A percentile compares a stretch with the other conserved stretches of the same genome.
Evolutionary conservation across 2,888 invertebrate species (phyloP).

Genomic region (Psylliodes chrysocephalus): DNA sequence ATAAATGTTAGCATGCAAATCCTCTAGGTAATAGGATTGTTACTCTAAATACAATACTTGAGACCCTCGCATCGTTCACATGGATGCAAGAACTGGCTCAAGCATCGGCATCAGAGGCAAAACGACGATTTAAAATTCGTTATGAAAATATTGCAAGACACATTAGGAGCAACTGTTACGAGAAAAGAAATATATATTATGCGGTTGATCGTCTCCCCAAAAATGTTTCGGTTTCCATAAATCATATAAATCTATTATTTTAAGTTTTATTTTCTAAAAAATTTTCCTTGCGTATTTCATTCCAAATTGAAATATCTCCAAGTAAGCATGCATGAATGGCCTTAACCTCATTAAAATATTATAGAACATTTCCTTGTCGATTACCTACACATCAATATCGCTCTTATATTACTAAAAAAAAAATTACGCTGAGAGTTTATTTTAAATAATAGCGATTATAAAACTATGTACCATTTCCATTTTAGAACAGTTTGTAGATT

Average conservation of each 20-base stretch:
- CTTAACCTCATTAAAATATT: too few relatives aligned
- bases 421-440: too few relatives aligned
- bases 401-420: too few relatives aligned
- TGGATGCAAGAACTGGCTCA: constrained; percentile 23
- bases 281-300: too few relatives aligned
- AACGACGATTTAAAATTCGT: constrained; percentile 63
- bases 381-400: too few relatives aligned
- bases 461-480: too few relatives aligned
- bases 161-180: constrained; percentile 61
- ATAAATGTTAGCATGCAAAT: constrained; percentile 39
- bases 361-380: too few relatives aligned
- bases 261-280: too few relatives aligned
- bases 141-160: constrained; percentile 60
- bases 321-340: too few relatives aligned
- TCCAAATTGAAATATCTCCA: too few relatives aligned
- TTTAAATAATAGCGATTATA: too few relatives aligned
- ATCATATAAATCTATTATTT: background rate
- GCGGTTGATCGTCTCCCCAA: constrained; percentile 1
- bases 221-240: background rate
- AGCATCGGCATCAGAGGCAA: constrained; percentile 47
- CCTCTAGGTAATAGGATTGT: constrained; percentile 32
- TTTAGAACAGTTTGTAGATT: too few relatives aligned
- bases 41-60: constrained; percentile 40
- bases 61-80: constrained; percentile 25
- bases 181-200: constrained; percentile 49